Evolutionary conservation across 1,140 invertebrate species (phyloP), one percentile per base, ranked within the genome.

Genomic region (Drosophila suzukii): DNA sequence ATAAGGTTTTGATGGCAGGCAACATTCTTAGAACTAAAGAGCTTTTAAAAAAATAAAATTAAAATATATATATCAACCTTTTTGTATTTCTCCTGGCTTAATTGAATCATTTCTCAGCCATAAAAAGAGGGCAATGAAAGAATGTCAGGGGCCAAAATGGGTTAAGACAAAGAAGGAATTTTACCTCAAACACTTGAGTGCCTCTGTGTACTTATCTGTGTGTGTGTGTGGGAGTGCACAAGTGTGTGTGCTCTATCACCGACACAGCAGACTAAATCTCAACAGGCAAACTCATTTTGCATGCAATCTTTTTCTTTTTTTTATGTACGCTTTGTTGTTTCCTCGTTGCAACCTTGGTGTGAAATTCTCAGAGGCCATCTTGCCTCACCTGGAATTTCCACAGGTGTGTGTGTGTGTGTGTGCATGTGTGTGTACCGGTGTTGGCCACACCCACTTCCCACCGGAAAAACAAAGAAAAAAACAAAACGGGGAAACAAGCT

Each of bases 251-350:
- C 59, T 47, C 59, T 67, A 67, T 67, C 63, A 50, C 17, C 36
- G 12, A 38, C 46, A 41, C 13, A 17, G 36, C 63, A 34, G 17
- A 67, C 36, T 17, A 43, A 67, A 67, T 63, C 63, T 67, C 63
- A 67, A 65, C 58, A 27, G 17, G 46, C 63, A 65, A 65, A 36
- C 63, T 43, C 36, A 67, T 41, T 67, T 67, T 51, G 59, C 46
- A 67, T 65, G 36, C 46, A 43, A 24, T 44, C 41, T 20, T 62
- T 63, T 59, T 15, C 39, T 27, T 36, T 39, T 66, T 15, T 15
- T 32, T 34, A 34, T 8, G 1, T 3, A n/a, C 49, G 30, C 47
- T 43, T 54, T 41, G 44, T 49, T 63, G 27, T 32, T 41, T 41
- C 10, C 36, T 49, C 5, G 17, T 24, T 38, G 58, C 63, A 65